These are phyloP conservation scores for Drosophila cracens DNA, from an alignment of 2,888 invertebrate species.

Conservation along the genomic window DNA sequence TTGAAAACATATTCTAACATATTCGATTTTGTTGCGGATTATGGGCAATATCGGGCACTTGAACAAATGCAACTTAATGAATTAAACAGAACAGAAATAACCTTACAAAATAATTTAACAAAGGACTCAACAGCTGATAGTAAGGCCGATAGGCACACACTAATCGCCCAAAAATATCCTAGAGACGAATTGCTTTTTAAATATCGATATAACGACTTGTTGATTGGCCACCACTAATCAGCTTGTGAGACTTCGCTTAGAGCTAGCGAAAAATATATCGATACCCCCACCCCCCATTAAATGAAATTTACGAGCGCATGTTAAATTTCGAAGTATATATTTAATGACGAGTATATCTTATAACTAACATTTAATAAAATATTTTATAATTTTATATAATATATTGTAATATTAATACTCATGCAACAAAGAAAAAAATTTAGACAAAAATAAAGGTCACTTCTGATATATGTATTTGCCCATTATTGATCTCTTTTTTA, in stretches of 20 bases:
- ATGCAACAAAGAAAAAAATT: no score
- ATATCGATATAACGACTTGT: neutral
- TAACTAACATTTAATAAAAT: no score
- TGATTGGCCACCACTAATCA: neutral
- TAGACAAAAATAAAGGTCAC: no score
- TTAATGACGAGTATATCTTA: no score
- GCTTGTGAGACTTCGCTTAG: neutral
- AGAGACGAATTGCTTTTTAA: neutral
- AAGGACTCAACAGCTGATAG: constrained; percentile 7
- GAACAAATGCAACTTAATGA: neutral
- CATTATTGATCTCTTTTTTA: no score
- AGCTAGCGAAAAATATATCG: no score
- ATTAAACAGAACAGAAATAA: neutral
- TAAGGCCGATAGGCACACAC: constrained; percentile 2
- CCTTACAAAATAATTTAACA: neutral
- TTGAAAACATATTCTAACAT: neutral
- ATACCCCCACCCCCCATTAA: no score
- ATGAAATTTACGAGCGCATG: no score
- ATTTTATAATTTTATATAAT: no score
- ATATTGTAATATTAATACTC: no score
- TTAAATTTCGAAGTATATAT: no score
- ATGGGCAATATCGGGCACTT: neutral
- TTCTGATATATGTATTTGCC: no score
- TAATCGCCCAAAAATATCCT: neutral
- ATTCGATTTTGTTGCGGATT: neutral